Evolutionary conservation across 23 tunicate genomes (phyloP).

Genomic region (Trididemnum nubilum): DNA sequence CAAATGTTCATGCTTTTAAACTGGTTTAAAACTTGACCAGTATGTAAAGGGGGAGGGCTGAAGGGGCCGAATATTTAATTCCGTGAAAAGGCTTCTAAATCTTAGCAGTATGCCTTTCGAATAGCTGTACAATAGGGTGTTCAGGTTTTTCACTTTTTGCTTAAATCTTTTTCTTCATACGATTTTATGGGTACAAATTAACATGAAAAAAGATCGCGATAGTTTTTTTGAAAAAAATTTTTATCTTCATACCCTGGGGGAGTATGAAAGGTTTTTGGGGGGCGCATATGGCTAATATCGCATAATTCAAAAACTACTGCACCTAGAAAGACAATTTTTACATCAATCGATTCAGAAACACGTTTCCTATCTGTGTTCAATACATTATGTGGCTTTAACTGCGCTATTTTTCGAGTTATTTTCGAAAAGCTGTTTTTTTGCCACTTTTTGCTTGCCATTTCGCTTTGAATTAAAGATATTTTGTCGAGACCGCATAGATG

Average conservation of each 20-base stretch:
- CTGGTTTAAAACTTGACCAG: too few relatives aligned
- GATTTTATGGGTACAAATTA: background rate
- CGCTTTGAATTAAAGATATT: too few relatives aligned
- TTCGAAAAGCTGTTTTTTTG: background rate
- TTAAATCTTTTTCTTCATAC: background rate
- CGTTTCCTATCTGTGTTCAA: conserved; percentile 1
- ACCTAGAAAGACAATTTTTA: conserved; percentile 1
- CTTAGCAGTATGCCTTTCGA: too few relatives aligned
- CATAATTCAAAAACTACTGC: background rate
- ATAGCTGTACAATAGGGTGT: conserved; percentile 11
- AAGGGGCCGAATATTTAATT: too few relatives aligned
- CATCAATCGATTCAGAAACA: conserved; percentile 20
- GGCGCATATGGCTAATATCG: background rate
- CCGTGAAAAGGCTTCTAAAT: too few relatives aligned
- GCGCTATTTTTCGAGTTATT: conserved; percentile 5
- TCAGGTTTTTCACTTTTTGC: background rate
- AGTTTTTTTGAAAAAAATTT: background rate
- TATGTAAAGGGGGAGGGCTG: too few relatives aligned
- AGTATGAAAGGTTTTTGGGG: conserved; percentile 9
- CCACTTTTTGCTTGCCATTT: too few relatives aligned
- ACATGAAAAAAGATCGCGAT: background rate
- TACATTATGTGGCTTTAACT: background rate
- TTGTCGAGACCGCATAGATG: too few relatives aligned
- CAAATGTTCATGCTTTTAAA: too few relatives aligned
- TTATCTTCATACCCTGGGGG: conserved; percentile 8